Evolutionary conservation across 1,140 invertebrate genomes (phyloP).

Genomic region (Trichonephila clavipes): DNA sequence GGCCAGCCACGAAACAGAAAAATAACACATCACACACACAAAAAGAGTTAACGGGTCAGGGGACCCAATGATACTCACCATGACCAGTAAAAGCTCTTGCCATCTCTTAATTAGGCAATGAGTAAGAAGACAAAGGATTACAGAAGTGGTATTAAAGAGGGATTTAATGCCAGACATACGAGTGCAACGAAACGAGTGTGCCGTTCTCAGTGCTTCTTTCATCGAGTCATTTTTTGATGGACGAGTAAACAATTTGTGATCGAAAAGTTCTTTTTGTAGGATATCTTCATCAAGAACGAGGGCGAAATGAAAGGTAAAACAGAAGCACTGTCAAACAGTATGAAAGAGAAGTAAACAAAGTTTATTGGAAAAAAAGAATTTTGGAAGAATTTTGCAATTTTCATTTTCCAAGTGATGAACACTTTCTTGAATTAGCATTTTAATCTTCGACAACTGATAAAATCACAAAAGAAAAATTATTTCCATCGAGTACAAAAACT

Average conservation of each 20-base stretch:
- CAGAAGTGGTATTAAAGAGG: not conserved
- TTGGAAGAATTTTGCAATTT: not conserved
- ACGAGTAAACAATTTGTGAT: conserved; percentile 9
- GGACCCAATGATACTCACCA: not conserved
- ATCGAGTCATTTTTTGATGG: not conserved
- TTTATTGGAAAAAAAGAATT: not conserved
- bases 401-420: not conserved
- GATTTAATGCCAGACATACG: not conserved
- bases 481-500: too few relatives aligned
- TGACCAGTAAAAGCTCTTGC: not conserved
- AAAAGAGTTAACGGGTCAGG: conserved; percentile 59
- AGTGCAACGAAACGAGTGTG: not conserved
- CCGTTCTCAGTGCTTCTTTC: not conserved
- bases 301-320: not conserved
- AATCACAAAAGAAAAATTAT: too few relatives aligned
- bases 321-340: not conserved
- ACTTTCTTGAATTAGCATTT: not conserved
- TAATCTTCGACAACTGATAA: too few relatives aligned
- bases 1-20: conserved; percentile 51
- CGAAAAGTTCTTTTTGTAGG: not conserved
- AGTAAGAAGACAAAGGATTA: not conserved
- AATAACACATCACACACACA: not conserved
- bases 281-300: conserved; percentile 2
- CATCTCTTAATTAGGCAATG: conserved; percentile 57
- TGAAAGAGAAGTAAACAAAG: not conserved